Evolutionary conservation across 1,140 invertebrate species (phyloP), one percentile per base, ranked within the genome.

Genomic region (Pseudomyrmex sp.): DNA sequence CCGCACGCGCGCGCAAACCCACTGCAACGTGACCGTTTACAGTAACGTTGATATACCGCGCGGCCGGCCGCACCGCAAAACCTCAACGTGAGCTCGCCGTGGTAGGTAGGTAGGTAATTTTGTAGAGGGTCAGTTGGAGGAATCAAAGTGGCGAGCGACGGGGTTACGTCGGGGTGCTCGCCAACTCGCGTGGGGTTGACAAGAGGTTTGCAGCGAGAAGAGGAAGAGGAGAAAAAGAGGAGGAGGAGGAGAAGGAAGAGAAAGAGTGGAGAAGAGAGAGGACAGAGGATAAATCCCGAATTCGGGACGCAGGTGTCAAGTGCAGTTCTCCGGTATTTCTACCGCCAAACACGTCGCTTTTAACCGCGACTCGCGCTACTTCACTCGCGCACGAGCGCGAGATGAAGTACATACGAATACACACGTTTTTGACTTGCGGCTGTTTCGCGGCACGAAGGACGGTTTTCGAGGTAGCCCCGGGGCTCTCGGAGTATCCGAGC

Each of bases 41-140:
- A 20, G 66, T 50, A 80, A 62, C 66, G 46, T 83, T 76, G 72
- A 83, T 76, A 76, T 76, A 63, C 52, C 72, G 65, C 77, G 79
- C 56, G 84, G 84, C 80, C 77, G 75, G 88, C 58, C 61, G 62
- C 52, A 89, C 88, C 88, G 77, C 88, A 89, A 87, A 89, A 87
- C 88, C 88, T 89, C 88, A 87, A 82, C 88, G 68, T 62, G 63
- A 84, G 72, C 74, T 72, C 61, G 52, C 69, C 68, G 58, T 35
- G 35, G 35, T 35, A 35, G 35, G 35, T 87, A 82, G 88, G 58
- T 86, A 82, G 87, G 70, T 89, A 89, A 89, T 89, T 89, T 89
- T 89, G 79, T 82, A 61, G 63, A 61, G 70, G 77, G 84, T 54
- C 26, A 68, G 74, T 84, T 84, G 75, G 66, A 68, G 76, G 76